Evolutionary conservation across 2,888 invertebrate species (phyloP).

Genomic region (Lepeophtheirus nordmannii): DNA sequence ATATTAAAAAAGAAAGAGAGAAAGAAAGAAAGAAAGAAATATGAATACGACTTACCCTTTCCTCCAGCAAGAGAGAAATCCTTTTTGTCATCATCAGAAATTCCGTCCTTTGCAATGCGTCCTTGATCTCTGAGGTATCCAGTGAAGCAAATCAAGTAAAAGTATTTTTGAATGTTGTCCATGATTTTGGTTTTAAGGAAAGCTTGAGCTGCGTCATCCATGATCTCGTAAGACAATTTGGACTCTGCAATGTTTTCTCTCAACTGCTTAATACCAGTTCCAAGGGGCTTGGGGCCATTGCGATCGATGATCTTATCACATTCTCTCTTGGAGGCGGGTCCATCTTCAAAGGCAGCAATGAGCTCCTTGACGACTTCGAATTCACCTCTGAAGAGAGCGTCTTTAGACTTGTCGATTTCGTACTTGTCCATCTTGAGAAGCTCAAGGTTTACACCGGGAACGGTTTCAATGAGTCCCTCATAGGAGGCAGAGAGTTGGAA

Average conservation of each 20-base stretch:
- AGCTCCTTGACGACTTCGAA: conserved; percentile 25
- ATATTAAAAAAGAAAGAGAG: neutral
- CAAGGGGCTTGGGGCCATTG: conserved; percentile 23
- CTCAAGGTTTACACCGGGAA: conserved; percentile 24
- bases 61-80: conserved; percentile 23
- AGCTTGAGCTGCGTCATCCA: conserved; percentile 25
- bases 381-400: conserved; percentile 25
- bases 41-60: conserved; percentile 18
- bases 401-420: conserved; percentile 23
- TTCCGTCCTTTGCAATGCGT: neutral
- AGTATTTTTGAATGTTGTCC: conserved; percentile 26
- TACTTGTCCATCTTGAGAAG: conserved; percentile 25
- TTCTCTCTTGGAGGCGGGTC: conserved; percentile 22
- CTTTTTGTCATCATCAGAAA: conserved; percentile 24
- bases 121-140: conserved; percentile 21
- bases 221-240: conserved; percentile 25
- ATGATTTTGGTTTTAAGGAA: conserved; percentile 26
- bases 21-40: neutral
- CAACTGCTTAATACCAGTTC: conserved; percentile 25
- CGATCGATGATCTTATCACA: conserved; percentile 24
- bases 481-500: conserved; percentile 24
- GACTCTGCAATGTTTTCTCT: conserved; percentile 25
- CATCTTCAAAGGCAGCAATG: conserved; percentile 24
- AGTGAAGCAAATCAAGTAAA: conserved; percentile 24
- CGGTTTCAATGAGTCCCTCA: conserved; percentile 24